These are phyloP conservation scores for Nannoperca obscura DNA, from an alignment of 2,797 vertebrate species.

Conservation along the genomic window DNA sequence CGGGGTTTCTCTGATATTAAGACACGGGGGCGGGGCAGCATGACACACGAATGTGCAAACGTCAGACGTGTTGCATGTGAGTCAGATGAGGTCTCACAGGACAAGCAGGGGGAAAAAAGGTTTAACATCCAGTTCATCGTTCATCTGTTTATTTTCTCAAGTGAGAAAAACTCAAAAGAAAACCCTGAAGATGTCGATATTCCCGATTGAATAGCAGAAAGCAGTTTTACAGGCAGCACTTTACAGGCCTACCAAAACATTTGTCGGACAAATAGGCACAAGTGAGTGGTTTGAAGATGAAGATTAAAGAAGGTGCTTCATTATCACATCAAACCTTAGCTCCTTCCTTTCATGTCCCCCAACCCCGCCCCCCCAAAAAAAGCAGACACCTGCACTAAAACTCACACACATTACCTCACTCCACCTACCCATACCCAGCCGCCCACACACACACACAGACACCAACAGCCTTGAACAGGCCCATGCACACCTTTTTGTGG, in stretches of 20 bases:
- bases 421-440: slow-evolving; percentile 27
- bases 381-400: slow-evolving; percentile 59
- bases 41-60: slow-evolving; percentile 34
- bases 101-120: neutral
- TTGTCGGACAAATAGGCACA: slow-evolving; percentile 75
- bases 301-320: slow-evolving; percentile 76
- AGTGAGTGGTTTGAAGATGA: slow-evolving; percentile 56
- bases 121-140: slow-evolving; percentile 9
- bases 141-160: slow-evolving; percentile 15
- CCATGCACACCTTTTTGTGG: neutral
- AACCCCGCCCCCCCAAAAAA: slow-evolving; percentile 7
- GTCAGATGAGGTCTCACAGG: slow-evolving; percentile 21
- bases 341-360: slow-evolving; percentile 72
- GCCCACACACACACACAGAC: slow-evolving; percentile 1
- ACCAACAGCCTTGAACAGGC: slow-evolving; percentile 4
- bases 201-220: slow-evolving; percentile 35
- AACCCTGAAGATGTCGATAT: slow-evolving; percentile 28
- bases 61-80: neutral
- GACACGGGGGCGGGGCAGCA: slow-evolving; percentile 9
- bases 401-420: slow-evolving; percentile 48
- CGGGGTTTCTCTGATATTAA: slow-evolving; percentile 63
- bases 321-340: slow-evolving; percentile 80
- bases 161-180: slow-evolving; percentile 33
- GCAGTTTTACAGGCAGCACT: neutral
- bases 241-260: slow-evolving; percentile 60